These are phyloP conservation scores for Xestia c-nigrum DNA, from an alignment of 2,888 invertebrate genomes.

Conservation along the genomic window DNA sequence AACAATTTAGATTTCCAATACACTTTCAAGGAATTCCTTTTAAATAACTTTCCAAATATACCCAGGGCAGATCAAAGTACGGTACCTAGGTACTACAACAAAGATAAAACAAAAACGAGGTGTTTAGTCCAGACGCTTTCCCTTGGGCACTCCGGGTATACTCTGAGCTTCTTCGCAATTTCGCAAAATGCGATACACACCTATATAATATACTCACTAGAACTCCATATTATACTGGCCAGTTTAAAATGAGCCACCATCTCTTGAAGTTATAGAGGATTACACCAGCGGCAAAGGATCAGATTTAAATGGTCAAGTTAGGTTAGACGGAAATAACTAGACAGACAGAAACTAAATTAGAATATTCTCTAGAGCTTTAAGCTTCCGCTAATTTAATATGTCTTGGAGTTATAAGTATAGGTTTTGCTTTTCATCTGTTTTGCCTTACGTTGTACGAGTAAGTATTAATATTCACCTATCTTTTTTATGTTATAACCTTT, in stretches of 20 bases:
- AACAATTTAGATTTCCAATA: not conserved
- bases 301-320: slow-evolving; percentile 74
- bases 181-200: slow-evolving; percentile 84
- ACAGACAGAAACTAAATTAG: slow-evolving; percentile 86
- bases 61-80: slow-evolving; percentile 68
- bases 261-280: slow-evolving; percentile 66
- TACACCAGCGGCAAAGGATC: slow-evolving; percentile 73
- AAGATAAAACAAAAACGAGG: slow-evolving; percentile 78
- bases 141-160: slow-evolving; percentile 81
- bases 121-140: slow-evolving; percentile 87
- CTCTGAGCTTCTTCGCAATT: slow-evolving; percentile 86
- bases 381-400: slow-evolving; percentile 78
- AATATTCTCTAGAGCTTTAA: slow-evolving; percentile 84
- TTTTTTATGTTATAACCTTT: not conserved
- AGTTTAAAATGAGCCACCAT: slow-evolving; percentile 74
- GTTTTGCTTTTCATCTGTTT: slow-evolving; percentile 15
- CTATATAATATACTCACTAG: slow-evolving; percentile 76
- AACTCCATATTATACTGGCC: slow-evolving; percentile 75
- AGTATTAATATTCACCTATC: too few relatives aligned
- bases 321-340: slow-evolving; percentile 86
- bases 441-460: slow-evolving; percentile 1
- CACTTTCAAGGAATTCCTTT: slow-evolving; percentile 13
- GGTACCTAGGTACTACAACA: slow-evolving; percentile 69
- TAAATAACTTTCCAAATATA: slow-evolving; percentile 45
- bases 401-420: slow-evolving; percentile 67